Evolutionary conservation across 2,113 vertebrate species (phyloP), one percentile per base, ranked within the genome.

Genomic region (Mystacornis crossleyi): DNA sequence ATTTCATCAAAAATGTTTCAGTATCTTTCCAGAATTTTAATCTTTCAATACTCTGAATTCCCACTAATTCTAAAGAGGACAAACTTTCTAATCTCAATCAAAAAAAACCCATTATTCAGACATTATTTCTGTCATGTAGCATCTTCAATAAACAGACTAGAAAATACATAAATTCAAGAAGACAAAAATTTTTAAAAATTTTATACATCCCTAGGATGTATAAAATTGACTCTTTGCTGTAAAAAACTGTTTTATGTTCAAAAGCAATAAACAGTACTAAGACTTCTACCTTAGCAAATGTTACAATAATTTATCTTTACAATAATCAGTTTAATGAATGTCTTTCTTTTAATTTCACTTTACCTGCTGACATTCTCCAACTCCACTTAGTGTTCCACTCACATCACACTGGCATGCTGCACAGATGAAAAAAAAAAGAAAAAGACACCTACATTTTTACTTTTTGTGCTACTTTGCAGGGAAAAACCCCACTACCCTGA

Each of bases 341-440:
- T 14, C 2, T 70, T 62, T n/a, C 10, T 74, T 81, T 72, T 33
- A 29, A 14, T 25, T 81, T 84, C 57, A 40, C 18, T 14, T 98
- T 98, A 99, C 99, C 99, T 99, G 98, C 38, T 98, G 97, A 92
- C 99, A 99, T 80, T 99, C 99, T 90, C 98, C 98, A 16, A 99
- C 84, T 71, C 99, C 99, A 65, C 99, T 99, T 82, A 98, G 95
- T 9, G 99, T 99, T 86, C 99, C 99, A 33, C 97, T 98, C 66
- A 98, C 84, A 18, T 99, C 98, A 96, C 99, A 99, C 50, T 93
- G 98, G 97, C 99, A 99, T 42, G 98, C 99, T 99, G 97, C 74
- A 86, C 69, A 97, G 74, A 93, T 4, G 70, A 60, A 90, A 75
- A 48, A 58, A 69, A 57, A 60, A 90, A 75, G 45, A 58, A 69